Percentiles rank a stretch among this genome's conserved stretches.
Conservation (phyloP, 2,797 vertebrate genomes). For the Steatocranus sp. region DNA sequence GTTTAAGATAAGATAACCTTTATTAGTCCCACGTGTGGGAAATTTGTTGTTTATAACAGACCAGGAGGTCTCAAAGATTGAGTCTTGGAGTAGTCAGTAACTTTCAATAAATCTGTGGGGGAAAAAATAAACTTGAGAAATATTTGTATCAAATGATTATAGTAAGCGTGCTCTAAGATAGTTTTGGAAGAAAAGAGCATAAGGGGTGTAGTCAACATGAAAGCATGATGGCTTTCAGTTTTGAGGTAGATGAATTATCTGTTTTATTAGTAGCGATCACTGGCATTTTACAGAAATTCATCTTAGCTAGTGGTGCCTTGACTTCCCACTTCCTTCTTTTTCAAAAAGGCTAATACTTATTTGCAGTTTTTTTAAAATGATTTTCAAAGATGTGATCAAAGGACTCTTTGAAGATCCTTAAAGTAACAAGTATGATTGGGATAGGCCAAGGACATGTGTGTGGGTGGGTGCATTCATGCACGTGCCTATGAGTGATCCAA, state of each 20-base stretch:
- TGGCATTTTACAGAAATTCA: not conserved
- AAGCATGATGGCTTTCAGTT: not conserved
- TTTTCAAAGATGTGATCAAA: constrained; percentile 60
- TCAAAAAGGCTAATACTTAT: not conserved
- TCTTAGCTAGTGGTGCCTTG: not conserved
- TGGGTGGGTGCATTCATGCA: not conserved
- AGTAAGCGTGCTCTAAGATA: not conserved
- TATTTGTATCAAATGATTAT: not conserved
- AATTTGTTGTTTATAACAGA: not conserved
- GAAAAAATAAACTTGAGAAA: not conserved
- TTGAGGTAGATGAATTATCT: not conserved
- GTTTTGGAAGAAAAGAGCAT: not conserved
- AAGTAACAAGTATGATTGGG: constrained; percentile 40
- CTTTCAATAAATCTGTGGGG: not conserved
- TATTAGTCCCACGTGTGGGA: not conserved
- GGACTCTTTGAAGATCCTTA: constrained; percentile 48
- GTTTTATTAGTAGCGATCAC: not conserved
- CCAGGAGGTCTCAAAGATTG: not conserved
- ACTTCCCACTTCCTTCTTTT: not conserved
- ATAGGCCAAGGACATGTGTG: not conserved
- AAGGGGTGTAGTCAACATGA: not conserved
- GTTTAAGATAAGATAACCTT: not conserved
- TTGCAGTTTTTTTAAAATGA: constrained; percentile 17
- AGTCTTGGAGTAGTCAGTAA: not conserved
- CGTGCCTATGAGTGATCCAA: not conserved